phyloP scores from a whole-genome alignment of 2,888 invertebrate species.

The Schizotus pectinicornis region DNA sequence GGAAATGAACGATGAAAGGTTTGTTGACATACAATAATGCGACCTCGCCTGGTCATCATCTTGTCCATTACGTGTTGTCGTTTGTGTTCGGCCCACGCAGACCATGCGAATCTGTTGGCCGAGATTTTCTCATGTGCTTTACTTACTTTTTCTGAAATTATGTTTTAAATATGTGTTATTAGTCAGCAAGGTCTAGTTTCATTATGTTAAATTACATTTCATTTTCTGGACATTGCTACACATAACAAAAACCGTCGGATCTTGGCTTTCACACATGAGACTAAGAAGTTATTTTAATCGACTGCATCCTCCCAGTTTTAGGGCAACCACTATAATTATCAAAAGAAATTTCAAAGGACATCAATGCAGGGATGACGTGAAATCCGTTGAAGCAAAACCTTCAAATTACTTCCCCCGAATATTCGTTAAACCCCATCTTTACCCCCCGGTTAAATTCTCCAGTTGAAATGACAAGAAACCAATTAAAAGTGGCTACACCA shows the following conservation, averaged over 20 bases:
- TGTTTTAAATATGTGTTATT: conserved; percentile 52
- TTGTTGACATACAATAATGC: conserved; percentile 34
- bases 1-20: conserved; percentile 27
- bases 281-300: neutral
- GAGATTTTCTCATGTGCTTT: conserved; percentile 57
- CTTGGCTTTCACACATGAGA: neutral
- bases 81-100: conserved; percentile 51
- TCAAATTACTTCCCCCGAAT: too few relatives aligned
- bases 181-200: conserved; percentile 45
- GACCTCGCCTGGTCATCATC: conserved; percentile 36
- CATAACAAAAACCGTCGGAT: neutral
- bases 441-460: too few relatives aligned
- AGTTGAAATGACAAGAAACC: too few relatives aligned
- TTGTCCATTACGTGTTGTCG: conserved; percentile 35
- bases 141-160: conserved; percentile 51
- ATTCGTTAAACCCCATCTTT: too few relatives aligned
- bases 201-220: conserved; percentile 46
- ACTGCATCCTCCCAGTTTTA: too few relatives aligned
- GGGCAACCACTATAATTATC: too few relatives aligned
- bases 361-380: too few relatives aligned
- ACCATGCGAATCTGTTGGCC: conserved; percentile 56
- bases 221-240: conserved; percentile 35
- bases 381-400: too few relatives aligned
- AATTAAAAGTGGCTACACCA: too few relatives aligned
- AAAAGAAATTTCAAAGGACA: too few relatives aligned